Conservation (phyloP, 2,113 vertebrate species). For the Naja naja region DNA sequence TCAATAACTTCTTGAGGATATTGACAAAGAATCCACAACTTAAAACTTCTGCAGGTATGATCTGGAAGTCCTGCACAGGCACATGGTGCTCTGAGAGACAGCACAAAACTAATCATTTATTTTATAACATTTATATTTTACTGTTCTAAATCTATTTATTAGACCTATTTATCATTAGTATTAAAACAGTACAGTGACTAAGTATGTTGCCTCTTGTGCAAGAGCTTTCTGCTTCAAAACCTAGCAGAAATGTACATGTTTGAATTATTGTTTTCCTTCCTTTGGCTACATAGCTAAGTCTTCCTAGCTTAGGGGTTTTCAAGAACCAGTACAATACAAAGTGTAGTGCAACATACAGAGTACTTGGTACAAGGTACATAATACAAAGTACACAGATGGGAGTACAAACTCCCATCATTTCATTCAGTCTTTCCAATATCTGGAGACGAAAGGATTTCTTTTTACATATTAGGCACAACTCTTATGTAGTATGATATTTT, state of each 20-base stretch:
- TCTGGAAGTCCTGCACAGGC: background rate
- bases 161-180: background rate
- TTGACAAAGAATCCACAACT: conserved; percentile 4
- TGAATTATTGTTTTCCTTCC: background rate
- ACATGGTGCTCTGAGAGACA: background rate
- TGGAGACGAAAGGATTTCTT: background rate
- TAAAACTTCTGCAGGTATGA: conserved; percentile 4
- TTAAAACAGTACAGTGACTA: background rate
- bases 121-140: background rate
- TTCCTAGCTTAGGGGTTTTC: background rate
- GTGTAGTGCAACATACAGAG: background rate
- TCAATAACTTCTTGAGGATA: conserved; percentile 15
- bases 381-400: background rate
- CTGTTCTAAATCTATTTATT: background rate
- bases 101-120: background rate
- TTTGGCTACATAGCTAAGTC: background rate
- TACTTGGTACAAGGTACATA: background rate
- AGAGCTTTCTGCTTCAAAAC: background rate
- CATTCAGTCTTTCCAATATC: background rate
- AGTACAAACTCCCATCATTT: background rate
- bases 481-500: background rate
- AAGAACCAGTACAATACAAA: background rate
- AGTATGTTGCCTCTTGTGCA: background rate
- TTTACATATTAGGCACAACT: background rate
- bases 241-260: background rate